These are phyloP conservation scores for Apamea anceps DNA, from an alignment of 2,888 invertebrate genomes.

Conservation along the genomic window DNA sequence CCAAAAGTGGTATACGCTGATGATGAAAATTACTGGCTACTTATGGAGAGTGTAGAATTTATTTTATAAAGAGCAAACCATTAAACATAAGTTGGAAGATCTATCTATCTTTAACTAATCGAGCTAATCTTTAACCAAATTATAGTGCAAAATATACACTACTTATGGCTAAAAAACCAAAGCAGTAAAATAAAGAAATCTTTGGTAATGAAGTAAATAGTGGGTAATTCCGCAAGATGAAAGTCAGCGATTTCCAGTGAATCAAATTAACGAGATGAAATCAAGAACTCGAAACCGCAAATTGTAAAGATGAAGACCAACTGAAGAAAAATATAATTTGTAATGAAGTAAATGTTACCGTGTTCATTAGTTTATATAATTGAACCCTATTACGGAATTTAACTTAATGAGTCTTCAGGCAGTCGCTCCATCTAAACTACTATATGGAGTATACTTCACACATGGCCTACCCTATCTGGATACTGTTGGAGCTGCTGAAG, in stretches of 20 bases:
- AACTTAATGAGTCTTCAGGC: not conserved
- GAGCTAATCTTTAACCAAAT: too few species aligned
- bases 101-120: too few species aligned
- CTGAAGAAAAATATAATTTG: not conserved
- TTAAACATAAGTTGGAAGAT: too few species aligned
- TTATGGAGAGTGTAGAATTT: too few species aligned
- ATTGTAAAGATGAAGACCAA: not conserved
- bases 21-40: too few species aligned
- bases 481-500: too few species aligned
- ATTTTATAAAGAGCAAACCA: too few species aligned
- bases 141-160: not conserved
- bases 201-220: slow-evolving; percentile 12
- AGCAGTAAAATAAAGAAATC: not conserved
- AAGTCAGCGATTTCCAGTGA: slow-evolving; percentile 4
- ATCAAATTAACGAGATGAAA: slow-evolving; percentile 19
- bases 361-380: too few species aligned
- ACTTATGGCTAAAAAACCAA: not conserved
- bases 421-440: too few species aligned
- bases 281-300: slow-evolving; percentile 21
- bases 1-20: too few species aligned
- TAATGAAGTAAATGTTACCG: not conserved
- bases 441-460: too few species aligned
- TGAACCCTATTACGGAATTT: not conserved
- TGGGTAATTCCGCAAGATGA: slow-evolving; percentile 10
- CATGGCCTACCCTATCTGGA: too few species aligned